Percentiles rank a stretch among this genome's conserved stretches.
phyloP scores from a whole-genome alignment of 2,797 vertebrate species.

The Myoxocephalus aenaeus region DNA sequence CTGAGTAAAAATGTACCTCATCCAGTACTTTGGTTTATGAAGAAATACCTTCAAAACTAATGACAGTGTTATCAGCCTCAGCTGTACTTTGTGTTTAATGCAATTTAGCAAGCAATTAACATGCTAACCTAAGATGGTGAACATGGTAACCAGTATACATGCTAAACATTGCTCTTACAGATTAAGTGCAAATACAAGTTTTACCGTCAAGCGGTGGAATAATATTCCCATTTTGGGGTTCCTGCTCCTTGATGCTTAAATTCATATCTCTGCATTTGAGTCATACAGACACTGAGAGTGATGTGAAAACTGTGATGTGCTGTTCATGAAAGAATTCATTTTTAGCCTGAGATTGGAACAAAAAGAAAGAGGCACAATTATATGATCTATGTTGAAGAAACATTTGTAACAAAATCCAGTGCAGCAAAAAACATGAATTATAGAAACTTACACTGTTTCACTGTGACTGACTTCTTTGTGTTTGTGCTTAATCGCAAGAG shows the following conservation, averaged over 20 bases:
- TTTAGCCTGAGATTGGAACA: conserved; percentile 31
- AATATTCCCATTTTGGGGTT: conserved; percentile 49
- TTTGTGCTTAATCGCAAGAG: conserved; percentile 23
- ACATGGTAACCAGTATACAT: not conserved
- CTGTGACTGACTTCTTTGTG: conserved; percentile 29
- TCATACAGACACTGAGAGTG: no score
- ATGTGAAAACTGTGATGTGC: conserved; percentile 10
- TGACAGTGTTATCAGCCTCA: not conserved
- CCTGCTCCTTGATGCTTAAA: not conserved
- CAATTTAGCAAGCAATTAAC: not conserved
- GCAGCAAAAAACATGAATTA: conserved; percentile 47
- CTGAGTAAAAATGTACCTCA: no score
- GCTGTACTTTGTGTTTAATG: not conserved
- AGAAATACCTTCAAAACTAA: not conserved
- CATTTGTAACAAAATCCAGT: conserved; percentile 33
- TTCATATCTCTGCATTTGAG: conserved; percentile 28
- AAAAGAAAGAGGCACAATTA: conserved; percentile 18
- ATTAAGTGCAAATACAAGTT: conserved; percentile 28
- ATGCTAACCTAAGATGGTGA: not conserved
- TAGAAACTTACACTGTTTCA: conserved; percentile 39
- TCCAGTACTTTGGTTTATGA: not conserved
- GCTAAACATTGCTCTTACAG: conserved; percentile 4
- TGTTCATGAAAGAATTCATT: conserved; percentile 36
- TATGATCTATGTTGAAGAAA: conserved; percentile 19
- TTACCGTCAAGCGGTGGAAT: conserved; percentile 35